Evolutionary conservation across 2,888 invertebrate species (phyloP), one percentile per base, ranked within the genome.

Genomic region (Dasysyrphus albostriatus): DNA sequence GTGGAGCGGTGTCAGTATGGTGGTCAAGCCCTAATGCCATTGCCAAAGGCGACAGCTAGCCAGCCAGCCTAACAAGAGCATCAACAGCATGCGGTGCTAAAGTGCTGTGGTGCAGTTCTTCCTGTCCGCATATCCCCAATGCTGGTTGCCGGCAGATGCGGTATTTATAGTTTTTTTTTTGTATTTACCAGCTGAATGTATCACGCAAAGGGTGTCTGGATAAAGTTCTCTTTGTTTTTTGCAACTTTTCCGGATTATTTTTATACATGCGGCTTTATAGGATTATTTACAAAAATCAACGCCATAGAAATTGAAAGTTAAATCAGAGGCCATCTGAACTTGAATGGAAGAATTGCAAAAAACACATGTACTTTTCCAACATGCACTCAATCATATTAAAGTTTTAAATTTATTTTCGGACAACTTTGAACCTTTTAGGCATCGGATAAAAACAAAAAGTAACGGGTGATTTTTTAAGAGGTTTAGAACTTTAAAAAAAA

Each of bases 201-300:
- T 39, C 74, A 83, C 79, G 83, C 83, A 70, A 63, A 69, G 59
- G 79, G 79, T 80, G 79, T 79, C 83, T 83, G 47, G 54, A 69
- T 44, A n/a, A 24, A 19, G 29, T 65, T 49, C 32, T 34, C n/a
- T 3, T 67, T 65, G 34, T 65, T 6, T 65, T 10, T 47, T 19
- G 32, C 32, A 19, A 47, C 32, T 14, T 42, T 42, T 42, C 47
- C 14, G 14, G 14, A 24, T 61, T 34, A 32, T 65, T 65, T 65
- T 44, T 65, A 16, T 47, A 47, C 32, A 65, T 16, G 51, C 42
- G 72, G 44, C 16, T 56, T 44, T 39, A 34, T 39, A 44, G 61
- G 5, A 9, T 24, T n/a, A 9, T 24, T n/a, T 34, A 39, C 7
- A 42, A 61, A 69, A 37, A 77, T 69, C 32, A 65, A 56, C 54